Conservation (phyloP, 1,140 invertebrate species). For the Yoshiicerus persimilis region DNA sequence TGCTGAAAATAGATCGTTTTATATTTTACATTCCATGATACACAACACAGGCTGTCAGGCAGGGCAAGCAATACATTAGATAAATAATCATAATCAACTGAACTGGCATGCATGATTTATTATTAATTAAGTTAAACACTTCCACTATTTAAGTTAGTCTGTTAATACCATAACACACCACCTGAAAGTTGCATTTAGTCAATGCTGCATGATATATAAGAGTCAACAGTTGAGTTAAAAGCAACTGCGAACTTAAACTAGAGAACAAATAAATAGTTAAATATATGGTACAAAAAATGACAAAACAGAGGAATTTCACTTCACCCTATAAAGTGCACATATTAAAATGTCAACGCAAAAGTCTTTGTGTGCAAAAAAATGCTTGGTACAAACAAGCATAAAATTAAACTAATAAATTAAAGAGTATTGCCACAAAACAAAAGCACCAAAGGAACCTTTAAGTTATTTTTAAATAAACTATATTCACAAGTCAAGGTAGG, state of each 20-base stretch:
- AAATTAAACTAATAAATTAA: background rate
- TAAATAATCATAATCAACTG: background rate
- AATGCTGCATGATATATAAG: background rate
- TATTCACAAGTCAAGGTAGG: background rate
- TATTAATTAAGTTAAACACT: background rate
- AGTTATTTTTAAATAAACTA: background rate
- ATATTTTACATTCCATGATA: background rate
- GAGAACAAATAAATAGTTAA: background rate
- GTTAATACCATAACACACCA: too few species aligned
- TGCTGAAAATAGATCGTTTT: background rate
- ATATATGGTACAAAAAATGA: background rate
- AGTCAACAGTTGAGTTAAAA: background rate
- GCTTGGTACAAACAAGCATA: background rate
- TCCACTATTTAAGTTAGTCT: background rate
- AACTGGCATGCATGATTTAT: background rate
- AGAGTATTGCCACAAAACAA: slow-evolving; percentile 1
- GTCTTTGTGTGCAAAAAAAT: background rate
- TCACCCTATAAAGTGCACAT: background rate
- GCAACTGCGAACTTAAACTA: background rate
- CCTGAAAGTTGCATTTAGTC: background rate
- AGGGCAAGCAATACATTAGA: background rate
- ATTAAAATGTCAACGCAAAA: background rate
- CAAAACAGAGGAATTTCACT: background rate
- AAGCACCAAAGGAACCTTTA: background rate
- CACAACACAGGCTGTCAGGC: background rate